phyloP scores from a whole-genome alignment of 2,888 invertebrate species.

The Pristionchus fissidentatus region DNA sequence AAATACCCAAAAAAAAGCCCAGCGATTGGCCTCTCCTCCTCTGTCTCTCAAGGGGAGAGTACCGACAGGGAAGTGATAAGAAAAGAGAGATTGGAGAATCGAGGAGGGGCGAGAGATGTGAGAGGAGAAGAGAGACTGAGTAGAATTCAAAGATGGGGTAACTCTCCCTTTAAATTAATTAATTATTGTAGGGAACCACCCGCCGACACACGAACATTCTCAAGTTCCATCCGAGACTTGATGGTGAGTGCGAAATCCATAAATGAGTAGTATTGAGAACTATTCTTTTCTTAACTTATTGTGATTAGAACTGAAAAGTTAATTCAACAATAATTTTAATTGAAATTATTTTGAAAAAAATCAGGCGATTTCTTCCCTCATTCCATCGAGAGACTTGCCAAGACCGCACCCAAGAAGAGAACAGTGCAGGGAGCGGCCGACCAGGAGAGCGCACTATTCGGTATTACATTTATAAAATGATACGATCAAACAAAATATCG shows the following conservation, averaged over 20 bases:
- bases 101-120: too few relatives aligned
- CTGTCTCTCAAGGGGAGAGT: too few relatives aligned
- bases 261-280: constrained; percentile 6
- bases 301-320: too few relatives aligned
- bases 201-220: constrained; percentile 47
- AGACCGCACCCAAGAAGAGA: constrained; percentile 59
- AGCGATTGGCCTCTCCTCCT: too few relatives aligned
- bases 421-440: constrained; percentile 60
- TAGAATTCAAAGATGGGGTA: too few relatives aligned
- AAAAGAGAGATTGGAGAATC: too few relatives aligned
- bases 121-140: too few relatives aligned
- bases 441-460: constrained; percentile 55
- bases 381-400: constrained; percentile 60
- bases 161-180: not conserved
- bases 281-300: not conserved
- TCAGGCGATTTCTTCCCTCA: constrained; percentile 62
- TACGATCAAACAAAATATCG: too few relatives aligned
- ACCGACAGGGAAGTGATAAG: too few relatives aligned
- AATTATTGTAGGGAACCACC: constrained; percentile 36
- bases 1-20: not conserved
- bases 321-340: too few relatives aligned
- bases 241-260: constrained; percentile 10
- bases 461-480: too few relatives aligned
- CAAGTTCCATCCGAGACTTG: constrained; percentile 51
- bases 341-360: not conserved